These are phyloP conservation scores for Pardosa pseudoannulata DNA, from an alignment of 2,888 invertebrate species.

Conservation along the genomic window DNA sequence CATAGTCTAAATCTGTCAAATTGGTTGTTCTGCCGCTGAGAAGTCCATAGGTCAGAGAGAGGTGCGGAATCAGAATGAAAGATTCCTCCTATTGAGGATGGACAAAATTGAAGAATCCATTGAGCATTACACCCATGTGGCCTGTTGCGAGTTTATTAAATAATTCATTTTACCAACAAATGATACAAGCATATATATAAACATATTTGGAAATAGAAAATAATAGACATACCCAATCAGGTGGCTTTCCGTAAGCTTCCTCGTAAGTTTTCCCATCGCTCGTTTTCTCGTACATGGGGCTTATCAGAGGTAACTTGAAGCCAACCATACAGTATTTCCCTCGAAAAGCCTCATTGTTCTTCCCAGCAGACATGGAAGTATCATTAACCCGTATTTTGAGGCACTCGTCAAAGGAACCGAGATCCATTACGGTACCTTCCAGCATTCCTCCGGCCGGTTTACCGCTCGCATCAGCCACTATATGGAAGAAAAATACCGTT, in stretches of 20 bases:
- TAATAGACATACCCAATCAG: slow-evolving; percentile 54
- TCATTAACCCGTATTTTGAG: slow-evolving; percentile 73
- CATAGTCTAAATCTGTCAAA: too few species aligned
- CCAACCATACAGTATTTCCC: slow-evolving; percentile 76
- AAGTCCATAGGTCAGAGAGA: too few species aligned
- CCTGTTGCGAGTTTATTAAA: too few species aligned
- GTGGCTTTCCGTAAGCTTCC: slow-evolving; percentile 47
- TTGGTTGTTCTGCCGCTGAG: too few species aligned
- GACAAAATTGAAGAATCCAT: too few species aligned
- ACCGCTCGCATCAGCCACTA: slow-evolving; percentile 65
- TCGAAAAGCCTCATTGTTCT: slow-evolving; percentile 69
- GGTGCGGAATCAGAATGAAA: too few species aligned
- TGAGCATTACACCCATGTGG: too few species aligned
- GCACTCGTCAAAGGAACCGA: slow-evolving; percentile 77
- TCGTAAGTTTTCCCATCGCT: slow-evolving; percentile 21
- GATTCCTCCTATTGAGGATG: too few species aligned
- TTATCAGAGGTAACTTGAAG: slow-evolving; percentile 31
- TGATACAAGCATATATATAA: too few species aligned
- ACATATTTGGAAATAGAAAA: too few species aligned
- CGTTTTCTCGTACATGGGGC: slow-evolving; percentile 21
- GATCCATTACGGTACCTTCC: slow-evolving; percentile 77
- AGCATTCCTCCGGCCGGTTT: slow-evolving; percentile 76
- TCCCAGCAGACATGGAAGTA: slow-evolving; percentile 64
- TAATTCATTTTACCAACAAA: too few species aligned
- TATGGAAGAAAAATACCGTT: background rate